These are phyloP conservation scores for Rhynchophorus ferrugineus DNA, from an alignment of 1,140 invertebrate species.

Conservation along the genomic window DNA sequence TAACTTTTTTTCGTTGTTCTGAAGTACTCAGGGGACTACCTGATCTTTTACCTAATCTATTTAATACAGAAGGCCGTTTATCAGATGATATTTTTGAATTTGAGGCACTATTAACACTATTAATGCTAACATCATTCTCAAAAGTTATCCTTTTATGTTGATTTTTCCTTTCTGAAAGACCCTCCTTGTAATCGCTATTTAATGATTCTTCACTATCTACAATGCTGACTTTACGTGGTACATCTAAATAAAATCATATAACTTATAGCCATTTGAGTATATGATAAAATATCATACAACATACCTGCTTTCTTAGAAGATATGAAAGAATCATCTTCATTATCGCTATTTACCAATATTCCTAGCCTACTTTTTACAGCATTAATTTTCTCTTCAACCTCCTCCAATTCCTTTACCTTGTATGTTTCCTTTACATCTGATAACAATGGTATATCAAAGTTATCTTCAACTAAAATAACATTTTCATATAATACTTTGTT, in stretches of 20 bases:
- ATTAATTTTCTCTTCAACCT: constrained; percentile 49
- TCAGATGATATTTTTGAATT: neutral
- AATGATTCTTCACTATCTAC: neutral
- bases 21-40: constrained; percentile 7
- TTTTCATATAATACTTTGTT: neutral
- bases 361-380: constrained; percentile 47
- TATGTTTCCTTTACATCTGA: constrained; percentile 41
- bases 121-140: constrained; percentile 12
- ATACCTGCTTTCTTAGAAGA: too few relatives aligned
- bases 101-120: neutral
- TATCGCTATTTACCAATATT: constrained; percentile 45
- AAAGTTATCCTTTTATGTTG: constrained; percentile 31
- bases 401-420: constrained; percentile 47
- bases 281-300: too few relatives aligned
- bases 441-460: constrained; percentile 43
- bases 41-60: constrained; percentile 28
- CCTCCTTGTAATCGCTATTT: neutral
- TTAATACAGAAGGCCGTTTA: constrained; percentile 29
- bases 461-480: constrained; percentile 24
- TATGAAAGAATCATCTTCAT: constrained; percentile 54
- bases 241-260: too few relatives aligned
- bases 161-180: constrained; percentile 9
- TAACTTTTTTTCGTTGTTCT: constrained; percentile 20
- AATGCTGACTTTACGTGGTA: too few relatives aligned
- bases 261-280: too few relatives aligned